A percentile compares a stretch with the other conserved stretches of the same genome.
Evolutionary conservation across 2,888 invertebrate genomes (phyloP).

Genomic region (Odontomyia ornata): DNA sequence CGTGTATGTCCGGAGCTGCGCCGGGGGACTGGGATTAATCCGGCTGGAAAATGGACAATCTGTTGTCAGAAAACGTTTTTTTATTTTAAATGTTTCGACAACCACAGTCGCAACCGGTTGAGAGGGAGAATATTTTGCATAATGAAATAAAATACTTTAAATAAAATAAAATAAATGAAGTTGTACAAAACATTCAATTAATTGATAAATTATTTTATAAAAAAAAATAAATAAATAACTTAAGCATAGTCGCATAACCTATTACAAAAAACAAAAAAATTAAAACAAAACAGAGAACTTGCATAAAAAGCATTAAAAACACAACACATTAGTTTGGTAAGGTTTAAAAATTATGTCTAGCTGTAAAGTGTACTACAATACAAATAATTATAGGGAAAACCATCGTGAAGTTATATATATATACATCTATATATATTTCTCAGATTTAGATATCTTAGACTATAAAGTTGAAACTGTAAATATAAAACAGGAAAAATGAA

Average conservation of each 20-base stretch:
- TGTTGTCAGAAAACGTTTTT: slow-evolving; percentile 18
- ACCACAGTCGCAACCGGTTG: slow-evolving; percentile 27
- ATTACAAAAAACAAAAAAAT: neutral
- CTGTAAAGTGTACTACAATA: slow-evolving; percentile 27
- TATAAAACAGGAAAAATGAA: slow-evolving; percentile 17
- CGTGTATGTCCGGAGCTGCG: too few species aligned
- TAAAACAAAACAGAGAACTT: neutral
- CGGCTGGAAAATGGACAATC: slow-evolving; percentile 29
- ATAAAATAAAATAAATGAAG: slow-evolving; percentile 38
- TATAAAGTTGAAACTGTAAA: slow-evolving; percentile 13
- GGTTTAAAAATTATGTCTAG: slow-evolving; percentile 7
- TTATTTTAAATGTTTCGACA: slow-evolving; percentile 10
- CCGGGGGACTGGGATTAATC: neutral
- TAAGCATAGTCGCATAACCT: slow-evolving; percentile 3
- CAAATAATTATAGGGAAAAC: slow-evolving; percentile 27
- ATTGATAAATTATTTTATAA: slow-evolving; percentile 42
- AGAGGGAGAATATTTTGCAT: slow-evolving; percentile 17
- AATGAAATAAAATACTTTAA: slow-evolving; percentile 38
- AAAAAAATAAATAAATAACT: too few species aligned
- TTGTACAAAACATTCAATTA: slow-evolving; percentile 49
- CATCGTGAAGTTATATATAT: slow-evolving; percentile 26
- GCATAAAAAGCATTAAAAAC: slow-evolving; percentile 30
- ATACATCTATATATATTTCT: too few species aligned
- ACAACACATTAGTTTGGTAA: slow-evolving; percentile 25
- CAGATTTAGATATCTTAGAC: slow-evolving; percentile 4